Conservation (phyloP, 1,140 invertebrate species). For the Latrodectus geometricus region DNA sequence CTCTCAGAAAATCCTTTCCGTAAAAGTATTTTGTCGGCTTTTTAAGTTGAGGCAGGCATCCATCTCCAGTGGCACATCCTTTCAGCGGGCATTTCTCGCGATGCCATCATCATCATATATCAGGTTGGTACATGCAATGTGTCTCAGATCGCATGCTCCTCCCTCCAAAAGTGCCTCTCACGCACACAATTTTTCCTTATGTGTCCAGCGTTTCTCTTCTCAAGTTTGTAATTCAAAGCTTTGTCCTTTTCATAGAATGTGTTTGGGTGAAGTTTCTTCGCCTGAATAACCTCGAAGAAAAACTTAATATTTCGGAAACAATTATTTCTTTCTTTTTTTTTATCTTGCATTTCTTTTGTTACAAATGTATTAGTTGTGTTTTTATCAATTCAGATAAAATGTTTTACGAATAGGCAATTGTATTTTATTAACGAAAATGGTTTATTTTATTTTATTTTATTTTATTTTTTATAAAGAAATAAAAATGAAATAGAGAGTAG, state of each 20-base stretch:
- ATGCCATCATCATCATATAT: slow-evolving; percentile 55
- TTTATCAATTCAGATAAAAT: no score
- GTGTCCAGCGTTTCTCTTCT: slow-evolving; percentile 22
- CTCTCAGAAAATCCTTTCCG: no score
- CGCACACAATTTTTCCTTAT: slow-evolving; percentile 25
- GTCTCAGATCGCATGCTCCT: slow-evolving; percentile 35
- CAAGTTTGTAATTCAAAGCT: slow-evolving; percentile 17
- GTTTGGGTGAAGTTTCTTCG: slow-evolving; percentile 40
- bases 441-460: no score
- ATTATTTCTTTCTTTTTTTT: no score
- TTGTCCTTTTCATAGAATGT: slow-evolving; percentile 25
- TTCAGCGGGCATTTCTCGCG: slow-evolving; percentile 44
- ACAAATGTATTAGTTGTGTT: no score
- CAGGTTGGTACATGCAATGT: slow-evolving; percentile 50
- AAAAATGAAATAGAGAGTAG: no score
- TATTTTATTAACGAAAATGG: no score
- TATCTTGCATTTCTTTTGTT: no score
- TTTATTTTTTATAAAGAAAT: no score
- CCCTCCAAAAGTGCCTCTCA: slow-evolving; percentile 37
- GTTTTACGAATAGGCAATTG: no score
- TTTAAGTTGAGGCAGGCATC: slow-evolving; percentile 30
- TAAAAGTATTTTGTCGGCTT: no score
- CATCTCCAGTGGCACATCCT: slow-evolving; percentile 46
- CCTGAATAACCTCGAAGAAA: slow-evolving; percentile 16
- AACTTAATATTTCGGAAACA: not conserved